Evolutionary conservation across 2,888 invertebrate species (phyloP).

Genomic region (Cheilosia vernalis): DNA sequence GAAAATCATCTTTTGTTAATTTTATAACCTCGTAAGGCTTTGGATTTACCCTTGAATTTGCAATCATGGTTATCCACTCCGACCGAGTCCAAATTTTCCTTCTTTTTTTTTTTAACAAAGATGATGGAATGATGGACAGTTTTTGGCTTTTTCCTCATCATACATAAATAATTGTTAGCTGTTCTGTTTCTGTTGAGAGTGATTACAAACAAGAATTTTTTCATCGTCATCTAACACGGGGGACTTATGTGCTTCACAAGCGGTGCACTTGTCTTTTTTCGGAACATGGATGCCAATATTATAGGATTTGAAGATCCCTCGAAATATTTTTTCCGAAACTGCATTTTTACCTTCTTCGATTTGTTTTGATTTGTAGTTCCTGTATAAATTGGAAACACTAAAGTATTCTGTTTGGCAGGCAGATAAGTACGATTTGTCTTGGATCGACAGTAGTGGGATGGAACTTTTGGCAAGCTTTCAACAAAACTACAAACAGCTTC

Average conservation of each 20-base stretch:
- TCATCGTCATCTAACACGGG: neutral
- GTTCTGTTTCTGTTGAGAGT: conserved; percentile 10
- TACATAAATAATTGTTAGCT: conserved; percentile 7
- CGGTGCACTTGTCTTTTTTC: conserved; percentile 11
- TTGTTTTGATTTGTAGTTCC: conserved; percentile 24
- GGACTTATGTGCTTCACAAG: neutral
- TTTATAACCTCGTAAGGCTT: conserved; percentile 18
- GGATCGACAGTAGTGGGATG: conserved; percentile 16
- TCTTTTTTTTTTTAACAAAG: neutral
- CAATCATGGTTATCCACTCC: conserved; percentile 18
- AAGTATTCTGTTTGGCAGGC: conserved; percentile 25
- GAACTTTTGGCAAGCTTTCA: conserved; percentile 20
- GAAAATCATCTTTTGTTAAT: too few species aligned
- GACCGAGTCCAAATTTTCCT: conserved; percentile 19
- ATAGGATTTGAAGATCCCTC: conserved; percentile 11
- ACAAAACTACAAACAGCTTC: conserved; percentile 11
- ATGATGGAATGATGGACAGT: neutral
- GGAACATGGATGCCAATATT: conserved; percentile 9
- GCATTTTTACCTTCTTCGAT: conserved; percentile 8
- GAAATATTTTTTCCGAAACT: conserved; percentile 20
- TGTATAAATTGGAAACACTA: conserved; percentile 11
- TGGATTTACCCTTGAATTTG: conserved; percentile 26
- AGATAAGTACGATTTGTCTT: conserved; percentile 14
- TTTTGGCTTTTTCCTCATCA: conserved; percentile 18
- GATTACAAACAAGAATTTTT: neutral